phyloP scores from a whole-genome alignment of 2,113 vertebrate species.

The Istiophorus platypterus region DNA sequence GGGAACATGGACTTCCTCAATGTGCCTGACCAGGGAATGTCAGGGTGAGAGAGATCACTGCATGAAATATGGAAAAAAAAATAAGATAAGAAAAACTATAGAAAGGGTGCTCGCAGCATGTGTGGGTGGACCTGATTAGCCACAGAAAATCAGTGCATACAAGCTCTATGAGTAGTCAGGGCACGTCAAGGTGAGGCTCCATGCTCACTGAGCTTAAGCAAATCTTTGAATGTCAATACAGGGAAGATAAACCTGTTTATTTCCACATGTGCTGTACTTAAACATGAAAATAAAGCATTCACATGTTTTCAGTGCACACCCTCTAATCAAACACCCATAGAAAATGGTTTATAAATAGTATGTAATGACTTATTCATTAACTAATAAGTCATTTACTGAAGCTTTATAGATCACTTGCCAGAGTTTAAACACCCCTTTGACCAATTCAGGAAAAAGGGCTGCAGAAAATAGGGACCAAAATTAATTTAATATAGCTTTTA shows the following conservation, averaged over 20 bases:
- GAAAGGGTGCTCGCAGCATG: not conserved
- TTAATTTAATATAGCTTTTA: no score
- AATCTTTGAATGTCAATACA: not conserved
- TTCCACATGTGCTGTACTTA: not conserved
- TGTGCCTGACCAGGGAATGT: conserved; percentile 95
- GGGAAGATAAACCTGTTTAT: conserved; percentile 41
- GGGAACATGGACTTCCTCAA: conserved; percentile 94
- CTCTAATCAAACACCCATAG: not conserved
- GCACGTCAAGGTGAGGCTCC: no score
- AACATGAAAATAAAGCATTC: not conserved
- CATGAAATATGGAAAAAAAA: not conserved
- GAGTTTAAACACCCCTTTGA: not conserved
- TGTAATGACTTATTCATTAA: not conserved
- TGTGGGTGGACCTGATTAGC: conserved; percentile 35
- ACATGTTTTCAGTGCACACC: not conserved
- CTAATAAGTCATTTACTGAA: no score
- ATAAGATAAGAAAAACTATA: no score
- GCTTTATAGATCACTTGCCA: not conserved
- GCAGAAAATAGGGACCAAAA: no score
- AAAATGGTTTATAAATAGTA: not conserved
- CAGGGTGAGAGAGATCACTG: conserved; percentile 85
- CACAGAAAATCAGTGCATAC: not conserved
- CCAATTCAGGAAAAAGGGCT: no score
- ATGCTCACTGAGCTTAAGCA: no score
- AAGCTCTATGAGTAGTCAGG: no score